A percentile compares a stretch with the other conserved stretches of the same genome.
phyloP scores from a whole-genome alignment of 2,113 vertebrate genomes.

The Pterophyllum scalare region DNA sequence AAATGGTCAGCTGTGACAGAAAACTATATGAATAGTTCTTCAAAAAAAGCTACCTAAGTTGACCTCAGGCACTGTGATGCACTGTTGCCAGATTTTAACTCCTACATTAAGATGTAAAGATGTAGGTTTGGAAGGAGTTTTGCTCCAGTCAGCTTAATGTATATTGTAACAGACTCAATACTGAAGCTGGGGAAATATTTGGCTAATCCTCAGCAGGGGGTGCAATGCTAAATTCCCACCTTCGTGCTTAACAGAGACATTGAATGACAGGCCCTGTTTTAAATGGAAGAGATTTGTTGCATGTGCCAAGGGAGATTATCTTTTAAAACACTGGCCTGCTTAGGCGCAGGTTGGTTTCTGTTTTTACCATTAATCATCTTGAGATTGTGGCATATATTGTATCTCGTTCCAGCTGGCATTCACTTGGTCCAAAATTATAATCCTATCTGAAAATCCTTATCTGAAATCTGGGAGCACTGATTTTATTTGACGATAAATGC shows the following conservation, averaged over 20 bases:
- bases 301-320: conserved; percentile 67
- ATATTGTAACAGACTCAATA: conserved; percentile 63
- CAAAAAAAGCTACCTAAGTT: not conserved
- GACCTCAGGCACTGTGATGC: not conserved
- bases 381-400: conserved; percentile 27
- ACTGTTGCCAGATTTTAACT: conserved; percentile 21
- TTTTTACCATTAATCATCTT: conserved; percentile 45
- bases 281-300: conserved; percentile 61
- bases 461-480: conserved; percentile 20
- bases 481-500: conserved; percentile 37
- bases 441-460: conserved; percentile 27
- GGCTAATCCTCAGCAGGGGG: conserved; percentile 54
- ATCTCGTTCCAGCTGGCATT: conserved; percentile 40
- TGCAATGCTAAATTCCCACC: conserved; percentile 67
- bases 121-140: conserved; percentile 50
- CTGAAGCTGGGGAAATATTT: conserved; percentile 46
- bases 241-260: conserved; percentile 51
- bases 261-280: conserved; percentile 52
- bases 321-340: conserved; percentile 57
- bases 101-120: conserved; percentile 53
- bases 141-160: conserved; percentile 61
- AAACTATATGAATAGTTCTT: not conserved
- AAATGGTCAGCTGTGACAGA: not conserved
- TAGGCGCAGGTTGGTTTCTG: conserved; percentile 22
- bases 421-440: conserved; percentile 19